A percentile compares a stretch with the other conserved stretches of the same genome.
Evolutionary conservation across 2,888 invertebrate genomes (phyloP).

Genomic region (Pyrochroa serraticornis): DNA sequence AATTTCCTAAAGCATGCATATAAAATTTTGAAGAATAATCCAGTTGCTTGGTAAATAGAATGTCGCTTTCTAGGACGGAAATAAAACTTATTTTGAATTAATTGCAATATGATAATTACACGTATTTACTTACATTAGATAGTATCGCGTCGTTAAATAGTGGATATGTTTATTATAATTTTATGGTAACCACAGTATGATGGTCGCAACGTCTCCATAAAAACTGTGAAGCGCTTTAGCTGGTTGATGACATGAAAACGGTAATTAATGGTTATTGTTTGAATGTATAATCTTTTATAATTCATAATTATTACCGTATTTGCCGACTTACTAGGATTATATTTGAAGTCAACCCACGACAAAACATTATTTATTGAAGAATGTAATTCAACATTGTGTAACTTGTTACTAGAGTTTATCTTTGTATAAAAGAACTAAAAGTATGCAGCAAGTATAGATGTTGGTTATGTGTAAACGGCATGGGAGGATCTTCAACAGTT

Average conservation of each 20-base stretch:
- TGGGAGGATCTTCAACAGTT: too few species aligned
- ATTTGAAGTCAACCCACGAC: too few species aligned
- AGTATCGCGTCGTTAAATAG: slow-evolving; percentile 1
- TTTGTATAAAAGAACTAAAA: too few species aligned
- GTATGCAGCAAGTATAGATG: too few species aligned
- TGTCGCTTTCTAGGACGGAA: neutral
- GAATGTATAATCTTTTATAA: neutral
- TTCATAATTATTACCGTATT: neutral
- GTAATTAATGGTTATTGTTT: slow-evolving; percentile 11
- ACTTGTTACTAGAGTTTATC: too few species aligned
- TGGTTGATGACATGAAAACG: slow-evolving; percentile 15
- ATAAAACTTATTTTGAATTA: slow-evolving; percentile 3
- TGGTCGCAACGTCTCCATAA: neutral
- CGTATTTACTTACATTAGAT: neutral
- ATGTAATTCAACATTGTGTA: too few species aligned
- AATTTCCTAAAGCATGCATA: neutral
- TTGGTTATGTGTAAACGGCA: too few species aligned
- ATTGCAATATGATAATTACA: slow-evolving; percentile 1
- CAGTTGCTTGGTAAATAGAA: neutral
- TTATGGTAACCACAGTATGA: slow-evolving; percentile 5
- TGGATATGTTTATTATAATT: slow-evolving; percentile 15
- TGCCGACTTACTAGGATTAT: neutral
- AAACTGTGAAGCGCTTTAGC: neutral
- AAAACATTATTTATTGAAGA: too few species aligned
- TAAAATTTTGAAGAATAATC: neutral